These are phyloP conservation scores for Apodemus agrarius DNA, from an alignment of 2,797 vertebrate genomes.

Conservation along the genomic window DNA sequence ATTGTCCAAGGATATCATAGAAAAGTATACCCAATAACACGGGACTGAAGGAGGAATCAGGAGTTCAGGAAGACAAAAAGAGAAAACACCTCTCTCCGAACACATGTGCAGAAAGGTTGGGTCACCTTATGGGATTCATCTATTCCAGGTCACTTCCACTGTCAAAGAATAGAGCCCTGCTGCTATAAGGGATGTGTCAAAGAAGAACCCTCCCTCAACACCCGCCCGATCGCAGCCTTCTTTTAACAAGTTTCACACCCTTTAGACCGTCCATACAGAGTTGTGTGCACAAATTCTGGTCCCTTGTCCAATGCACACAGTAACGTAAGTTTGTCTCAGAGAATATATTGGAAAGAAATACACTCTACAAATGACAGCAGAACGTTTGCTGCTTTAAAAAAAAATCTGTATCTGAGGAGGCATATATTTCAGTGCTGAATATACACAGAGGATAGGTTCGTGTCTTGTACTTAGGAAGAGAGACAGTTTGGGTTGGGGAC, in stretches of 20 bases:
- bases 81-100: background rate
- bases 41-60: background rate
- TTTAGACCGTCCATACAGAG: slow-evolving; percentile 21
- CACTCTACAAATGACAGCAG: slow-evolving; percentile 18
- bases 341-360: slow-evolving; percentile 60
- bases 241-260: slow-evolving; percentile 58
- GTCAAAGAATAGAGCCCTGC: background rate
- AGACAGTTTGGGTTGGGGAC: background rate
- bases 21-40: background rate
- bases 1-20: background rate
- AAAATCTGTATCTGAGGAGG: background rate
- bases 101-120: background rate
- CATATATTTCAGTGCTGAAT: background rate
- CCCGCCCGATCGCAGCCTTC: slow-evolving; percentile 40
- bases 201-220: background rate
- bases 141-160: background rate
- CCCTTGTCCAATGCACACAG: slow-evolving; percentile 58
- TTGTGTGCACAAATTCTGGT: slow-evolving; percentile 44
- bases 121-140: background rate
- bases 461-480: background rate
- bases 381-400: slow-evolving; percentile 53
- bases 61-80: slow-evolving; percentile 11
- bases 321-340: slow-evolving; percentile 57
- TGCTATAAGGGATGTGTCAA: slow-evolving; percentile 28
- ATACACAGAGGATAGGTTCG: background rate